Conservation (phyloP, 2,888 invertebrate species). For the Miltochrista miniata region DNA sequence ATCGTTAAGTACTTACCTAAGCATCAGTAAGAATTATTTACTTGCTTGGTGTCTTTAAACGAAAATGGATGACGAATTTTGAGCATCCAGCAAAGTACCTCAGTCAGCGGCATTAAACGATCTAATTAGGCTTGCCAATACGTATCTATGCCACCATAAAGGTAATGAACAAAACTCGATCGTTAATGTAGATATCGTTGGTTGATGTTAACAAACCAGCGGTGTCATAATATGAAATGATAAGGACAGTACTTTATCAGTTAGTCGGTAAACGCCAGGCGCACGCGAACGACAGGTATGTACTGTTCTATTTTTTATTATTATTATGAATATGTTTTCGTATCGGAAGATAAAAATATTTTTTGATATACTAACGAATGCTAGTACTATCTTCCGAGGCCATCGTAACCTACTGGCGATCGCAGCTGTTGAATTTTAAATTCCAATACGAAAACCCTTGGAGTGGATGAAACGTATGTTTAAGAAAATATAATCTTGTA, state of each 20-base stretch:
- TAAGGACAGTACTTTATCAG: constrained; percentile 45
- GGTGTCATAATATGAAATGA: constrained; percentile 36
- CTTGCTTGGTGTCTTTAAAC: too few relatives aligned
- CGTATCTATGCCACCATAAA: neutral
- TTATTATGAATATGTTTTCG: neutral
- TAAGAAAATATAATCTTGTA: too few relatives aligned
- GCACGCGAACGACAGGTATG: constrained; percentile 37
- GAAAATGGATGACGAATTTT: too few relatives aligned
- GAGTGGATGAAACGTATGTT: too few relatives aligned
- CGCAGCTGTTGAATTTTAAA: too few relatives aligned
- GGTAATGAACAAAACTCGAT: neutral
- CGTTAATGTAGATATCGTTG: constrained; percentile 19
- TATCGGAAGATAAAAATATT: neutral
- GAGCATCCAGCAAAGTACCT: too few relatives aligned
- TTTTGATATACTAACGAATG: too few relatives aligned
- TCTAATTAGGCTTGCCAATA: neutral
- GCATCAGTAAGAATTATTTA: too few relatives aligned
- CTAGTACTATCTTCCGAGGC: too few relatives aligned
- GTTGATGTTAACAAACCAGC: constrained; percentile 17
- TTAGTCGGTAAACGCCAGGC: constrained; percentile 42
- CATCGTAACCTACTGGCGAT: too few relatives aligned
- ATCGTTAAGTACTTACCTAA: too few relatives aligned
- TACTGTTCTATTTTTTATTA: constrained; percentile 7
- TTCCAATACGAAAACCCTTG: too few relatives aligned
- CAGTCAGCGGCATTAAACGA: neutral